Evolutionary conservation across 2,797 vertebrate species (phyloP).

Genomic region (Poecilia velifera): DNA sequence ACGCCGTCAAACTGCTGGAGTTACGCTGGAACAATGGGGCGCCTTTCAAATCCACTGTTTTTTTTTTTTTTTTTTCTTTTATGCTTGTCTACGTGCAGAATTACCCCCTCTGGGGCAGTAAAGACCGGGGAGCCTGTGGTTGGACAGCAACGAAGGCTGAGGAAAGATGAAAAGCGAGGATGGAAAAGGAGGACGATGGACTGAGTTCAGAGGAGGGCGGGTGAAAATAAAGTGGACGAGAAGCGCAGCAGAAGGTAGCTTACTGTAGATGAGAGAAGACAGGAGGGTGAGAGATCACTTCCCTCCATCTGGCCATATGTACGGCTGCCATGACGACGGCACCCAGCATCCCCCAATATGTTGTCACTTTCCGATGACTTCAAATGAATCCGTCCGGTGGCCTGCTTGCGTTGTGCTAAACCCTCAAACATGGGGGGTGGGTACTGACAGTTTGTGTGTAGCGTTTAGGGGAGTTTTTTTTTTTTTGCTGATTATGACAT

Average conservation of each 20-base stretch:
- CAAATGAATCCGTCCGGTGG: constrained; percentile 26
- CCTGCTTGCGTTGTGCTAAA: neutral
- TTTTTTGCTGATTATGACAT: constrained; percentile 70
- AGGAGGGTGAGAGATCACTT: constrained; percentile 61
- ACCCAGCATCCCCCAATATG: constrained; percentile 27
- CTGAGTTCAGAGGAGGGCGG: neutral
- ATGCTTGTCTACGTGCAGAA: constrained; percentile 29
- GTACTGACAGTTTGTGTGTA: constrained; percentile 17
- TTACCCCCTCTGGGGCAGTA: constrained; percentile 46
- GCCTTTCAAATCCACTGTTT: constrained; percentile 64
- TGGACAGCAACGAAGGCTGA: constrained; percentile 34
- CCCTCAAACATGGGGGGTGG: constrained; percentile 1
- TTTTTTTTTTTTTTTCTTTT: constrained; percentile 30
- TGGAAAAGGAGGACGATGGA: neutral
- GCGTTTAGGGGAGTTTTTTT: neutral
- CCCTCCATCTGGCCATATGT: constrained; percentile 62
- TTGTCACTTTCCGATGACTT: constrained; percentile 30
- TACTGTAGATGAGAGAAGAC: constrained; percentile 47
- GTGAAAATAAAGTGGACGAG: constrained; percentile 28
- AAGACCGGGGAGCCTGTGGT: constrained; percentile 35
- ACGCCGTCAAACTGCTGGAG: constrained; percentile 61
- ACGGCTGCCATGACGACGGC: constrained; percentile 43
- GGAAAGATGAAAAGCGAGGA: neutral
- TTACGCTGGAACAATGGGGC: constrained; percentile 59
- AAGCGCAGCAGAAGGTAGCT: constrained; percentile 22